Conservation (phyloP, 2,113 vertebrate species). For the Psettodes erumei region DNA sequence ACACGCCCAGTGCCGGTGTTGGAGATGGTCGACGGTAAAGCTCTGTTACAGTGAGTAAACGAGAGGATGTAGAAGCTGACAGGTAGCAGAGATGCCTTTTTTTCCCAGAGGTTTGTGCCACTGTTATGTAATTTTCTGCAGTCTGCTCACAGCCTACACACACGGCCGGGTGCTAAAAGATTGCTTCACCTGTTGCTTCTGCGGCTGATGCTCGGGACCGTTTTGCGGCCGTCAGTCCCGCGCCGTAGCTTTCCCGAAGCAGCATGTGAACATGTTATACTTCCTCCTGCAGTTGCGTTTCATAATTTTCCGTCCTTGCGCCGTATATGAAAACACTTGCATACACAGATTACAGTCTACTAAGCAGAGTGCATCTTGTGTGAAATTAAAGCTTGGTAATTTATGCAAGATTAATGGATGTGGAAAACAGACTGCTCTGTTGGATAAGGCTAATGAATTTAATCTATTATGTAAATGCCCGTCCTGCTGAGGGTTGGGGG, state of each 20-base stretch:
- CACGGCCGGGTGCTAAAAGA: slow-evolving; percentile 37
- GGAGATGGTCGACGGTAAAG: background rate
- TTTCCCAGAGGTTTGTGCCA: slow-evolving; percentile 28
- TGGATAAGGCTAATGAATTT: slow-evolving; percentile 48
- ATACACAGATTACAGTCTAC: background rate
- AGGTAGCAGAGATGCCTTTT: slow-evolving; percentile 13
- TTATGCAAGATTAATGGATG: slow-evolving; percentile 57
- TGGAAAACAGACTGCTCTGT: slow-evolving; percentile 48
- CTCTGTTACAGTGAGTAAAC: slow-evolving; percentile 7
- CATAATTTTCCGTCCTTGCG: slow-evolving; percentile 18
- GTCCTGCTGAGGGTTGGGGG: slow-evolving; percentile 12
- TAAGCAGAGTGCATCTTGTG: slow-evolving; percentile 37
- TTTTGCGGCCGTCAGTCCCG: slow-evolving; percentile 14
- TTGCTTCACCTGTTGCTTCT: slow-evolving; percentile 50
- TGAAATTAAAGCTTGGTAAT: slow-evolving; percentile 50
- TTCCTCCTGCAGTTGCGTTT: slow-evolving; percentile 13
- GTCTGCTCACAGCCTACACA: slow-evolving; percentile 58
- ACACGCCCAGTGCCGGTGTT: background rate
- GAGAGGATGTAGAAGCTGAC: background rate
- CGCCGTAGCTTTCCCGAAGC: slow-evolving; percentile 5
- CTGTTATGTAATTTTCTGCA: slow-evolving; percentile 65
- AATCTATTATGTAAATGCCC: slow-evolving; percentile 56
- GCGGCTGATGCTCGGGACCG: slow-evolving; percentile 14
- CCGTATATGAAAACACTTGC: background rate
- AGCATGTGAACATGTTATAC: background rate